Evolutionary conservation across 2,797 vertebrate genomes (phyloP), one percentile per base, ranked within the genome.

Genomic region (Sebastes itinus): DNA sequence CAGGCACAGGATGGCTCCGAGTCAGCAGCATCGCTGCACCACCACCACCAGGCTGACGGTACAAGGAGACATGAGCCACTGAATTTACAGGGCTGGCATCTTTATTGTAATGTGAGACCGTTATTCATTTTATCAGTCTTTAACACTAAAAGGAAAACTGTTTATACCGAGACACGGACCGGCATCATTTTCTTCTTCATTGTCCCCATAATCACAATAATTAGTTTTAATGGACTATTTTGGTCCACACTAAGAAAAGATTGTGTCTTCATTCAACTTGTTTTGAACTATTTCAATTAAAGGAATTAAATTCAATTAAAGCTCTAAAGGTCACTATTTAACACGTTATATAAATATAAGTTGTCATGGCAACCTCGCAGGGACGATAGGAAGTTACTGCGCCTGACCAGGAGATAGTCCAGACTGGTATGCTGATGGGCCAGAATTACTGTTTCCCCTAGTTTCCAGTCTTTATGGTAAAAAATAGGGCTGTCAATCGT

Each of bases 21-120:
- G 72, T 52, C 62, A 28, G 54, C 73, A 80, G 68, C 78, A 77
- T 55, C 55, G 52, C 55, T 42, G 59, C 67, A 79, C 23, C 63
- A 52, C 55, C 63, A 52, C 55, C 38, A 64, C 23, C 20, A 14
- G 7, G n/a, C 18, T 32, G 33, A 80, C 55, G 7, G 6, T 16
- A n/a, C 66, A 54, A 11, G 27, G 16, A 61, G 7, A 69, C 2
- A 3, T 4, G 10, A 54, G 52, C 46, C 28, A 1, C 22, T 64
- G 16, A 58, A 20, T 59, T 38, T 27, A 18, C 20, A 79, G 12
- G 67, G 56, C 18, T 28, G 49, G 32, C 30, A 33, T 75, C 61
- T 52, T 55, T 71, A 49, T 22, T 69, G 25, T 22, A 52, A 49
- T 28, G 66, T 35, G 62, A 77, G 32, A 35, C 16, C 14, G 2